A percentile compares a stretch with the other conserved stretches of the same genome.
Conservation (phyloP, 1,140 invertebrate species). For the Brachionus asplanchnoidis region DNA sequence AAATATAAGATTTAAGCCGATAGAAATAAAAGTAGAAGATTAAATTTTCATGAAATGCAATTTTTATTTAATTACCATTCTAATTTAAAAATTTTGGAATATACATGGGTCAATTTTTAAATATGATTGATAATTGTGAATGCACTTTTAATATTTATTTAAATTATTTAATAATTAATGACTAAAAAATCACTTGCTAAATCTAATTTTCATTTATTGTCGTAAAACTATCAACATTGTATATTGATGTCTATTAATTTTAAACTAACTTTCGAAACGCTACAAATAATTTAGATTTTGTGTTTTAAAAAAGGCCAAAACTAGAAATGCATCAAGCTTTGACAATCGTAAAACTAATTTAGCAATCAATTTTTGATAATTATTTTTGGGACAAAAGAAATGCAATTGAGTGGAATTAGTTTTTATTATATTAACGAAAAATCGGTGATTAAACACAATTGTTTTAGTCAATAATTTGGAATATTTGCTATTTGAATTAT, state of each 20-base stretch:
- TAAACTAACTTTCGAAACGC: not conserved
- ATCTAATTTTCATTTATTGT: not conserved
- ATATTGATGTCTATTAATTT: not conserved
- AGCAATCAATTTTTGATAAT: not conserved
- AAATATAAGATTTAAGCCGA: too few species aligned
- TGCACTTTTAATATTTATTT: not conserved
- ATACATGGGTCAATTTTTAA: not conserved
- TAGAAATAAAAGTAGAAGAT: too few species aligned
- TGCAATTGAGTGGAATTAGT: not conserved
- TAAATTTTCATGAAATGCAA: too few species aligned
- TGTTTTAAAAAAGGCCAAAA: slow-evolving; percentile 6
- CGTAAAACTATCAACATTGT: not conserved
- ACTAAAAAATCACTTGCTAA: not conserved
- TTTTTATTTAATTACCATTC: too few species aligned
- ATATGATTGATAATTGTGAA: not conserved
- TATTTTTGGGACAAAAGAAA: not conserved
- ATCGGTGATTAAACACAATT: not conserved
- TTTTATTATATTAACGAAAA: not conserved
- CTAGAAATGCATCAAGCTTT: slow-evolving; percentile 36
- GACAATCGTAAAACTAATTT: slow-evolving; percentile 27
- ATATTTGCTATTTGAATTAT: not conserved
- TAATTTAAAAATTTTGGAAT: not conserved
- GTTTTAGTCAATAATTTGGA: not conserved
- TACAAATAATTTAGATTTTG: not conserved
- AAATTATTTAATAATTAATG: not conserved